Evolutionary conservation across 2,888 invertebrate species (phyloP), one percentile per base, ranked within the genome.

Genomic region (Torymus aiolomorphi): DNA sequence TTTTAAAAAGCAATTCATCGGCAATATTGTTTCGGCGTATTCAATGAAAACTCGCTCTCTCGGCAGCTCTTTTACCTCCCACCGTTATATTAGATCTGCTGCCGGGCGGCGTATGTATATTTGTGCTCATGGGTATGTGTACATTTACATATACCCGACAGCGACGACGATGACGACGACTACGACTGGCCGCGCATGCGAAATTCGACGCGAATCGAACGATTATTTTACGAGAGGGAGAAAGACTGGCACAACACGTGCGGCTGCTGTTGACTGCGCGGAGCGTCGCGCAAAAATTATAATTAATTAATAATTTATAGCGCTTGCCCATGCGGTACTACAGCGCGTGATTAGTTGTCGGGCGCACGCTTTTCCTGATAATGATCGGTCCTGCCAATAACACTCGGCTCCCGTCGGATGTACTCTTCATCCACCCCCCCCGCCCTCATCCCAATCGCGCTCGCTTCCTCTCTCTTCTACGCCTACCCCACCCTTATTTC

Each of bases 341-440:
- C 12, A 24, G 57, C 16, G 20, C 57, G 70, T 80, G 77, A 82
- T 82, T 77, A 77, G 76, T 82, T 82, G 80, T 80, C 82, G 18
- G 12, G 67, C 49, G 52, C 82, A 80, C 24, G 75, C 66, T 67
- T 75, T 66, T 77, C 73, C 80, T 71, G 75, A 69, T 82, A 82
- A 80, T 76, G 80, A 82, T 78, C 72, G 71, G 52, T 54, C 11
- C 75, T 80, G 82, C 75, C 82, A 80, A 82, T 80, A 77, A 20
- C 82, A 82, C 71, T 74, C 71, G 82, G 59, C 42, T 42, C 42
- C 42, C 42, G 42, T 42, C 62, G 57, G 67, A 63, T 49, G 66
- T 62, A 20, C 61, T 67, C 14, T 67, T 56, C 12, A 49, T 49
- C 12, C 8, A n/a, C 10, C 49, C 13, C 49, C 52, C 54, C 24